Evolutionary conservation across 2,113 vertebrate species (phyloP), one percentile per base, ranked within the genome.

Genomic region (Collichthys lucidus): DNA sequence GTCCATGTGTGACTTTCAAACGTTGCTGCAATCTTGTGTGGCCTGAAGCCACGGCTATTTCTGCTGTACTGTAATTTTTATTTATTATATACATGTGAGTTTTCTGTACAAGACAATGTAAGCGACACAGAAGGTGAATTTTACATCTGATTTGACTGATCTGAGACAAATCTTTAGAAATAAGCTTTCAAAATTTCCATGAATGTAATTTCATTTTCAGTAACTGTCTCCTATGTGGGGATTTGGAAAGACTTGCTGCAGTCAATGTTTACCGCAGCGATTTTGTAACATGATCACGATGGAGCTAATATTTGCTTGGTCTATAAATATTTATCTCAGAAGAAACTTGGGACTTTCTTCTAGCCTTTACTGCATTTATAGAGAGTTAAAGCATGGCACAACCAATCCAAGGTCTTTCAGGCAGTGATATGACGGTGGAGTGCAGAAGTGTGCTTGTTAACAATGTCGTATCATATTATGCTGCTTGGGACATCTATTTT

Each of bases 291-390:
- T 20, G 76, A 49, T 74, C 53, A 44, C 0, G 4, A 52, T 15
- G 9, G 17, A 29, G 31, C 63, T 84, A 75, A 70, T 67, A 44
- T 80, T 71, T 84, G 57, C 35, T 67, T 5, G 1, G 35, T 40
- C 35, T 40, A 40, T 40, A 40, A 40, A 40, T 40, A 40, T 40
- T 40, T 40, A 40, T 40, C 35, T 40, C 35, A 40, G 35, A 40
- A 40, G 35, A 40, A 40, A 40, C 35, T 40, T 8, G 35, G 35
- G 35, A 2, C 35, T 40, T 40, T 40, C 31, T 31, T 5, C 7
- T 40, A 40, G 35, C 7, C 8, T 40, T 8, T 1, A 8, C 8
- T 40, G 35, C 35, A 40, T 40, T 40, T 40, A n/a, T n/a, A 1
- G 7, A 40, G 35, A 40, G 35, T 40, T 40, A 40, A 40, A 8